phyloP scores from a whole-genome alignment of 2,113 vertebrate genomes.

The Apodemus sylvaticus region DNA sequence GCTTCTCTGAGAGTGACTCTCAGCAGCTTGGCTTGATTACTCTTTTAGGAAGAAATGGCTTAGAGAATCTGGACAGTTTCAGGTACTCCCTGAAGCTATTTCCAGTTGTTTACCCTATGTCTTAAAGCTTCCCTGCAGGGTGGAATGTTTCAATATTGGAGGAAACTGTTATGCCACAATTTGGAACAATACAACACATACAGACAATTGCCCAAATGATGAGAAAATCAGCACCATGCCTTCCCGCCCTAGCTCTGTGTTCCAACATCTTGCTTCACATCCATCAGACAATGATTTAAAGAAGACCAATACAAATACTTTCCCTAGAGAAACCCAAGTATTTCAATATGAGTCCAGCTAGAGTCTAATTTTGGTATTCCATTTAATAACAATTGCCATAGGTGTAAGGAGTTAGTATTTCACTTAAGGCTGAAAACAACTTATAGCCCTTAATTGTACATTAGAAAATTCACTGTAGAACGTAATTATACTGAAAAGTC shows the following conservation, averaged over 20 bases:
- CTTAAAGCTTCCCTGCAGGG: not conserved
- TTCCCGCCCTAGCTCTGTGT: not conserved
- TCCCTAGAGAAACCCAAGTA: not conserved
- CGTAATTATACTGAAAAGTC: not conserved
- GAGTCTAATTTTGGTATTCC: not conserved
- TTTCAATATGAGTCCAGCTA: not conserved
- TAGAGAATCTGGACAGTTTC: not conserved
- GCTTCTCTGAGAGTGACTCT: not conserved
- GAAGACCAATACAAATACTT: not conserved
- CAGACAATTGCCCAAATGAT: not conserved
- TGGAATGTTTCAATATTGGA: not conserved
- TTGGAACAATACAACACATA: not conserved
- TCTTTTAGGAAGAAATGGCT: not conserved
- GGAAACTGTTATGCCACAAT: not conserved
- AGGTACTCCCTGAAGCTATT: not conserved
- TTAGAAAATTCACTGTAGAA: not conserved
- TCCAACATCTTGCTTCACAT: not conserved
- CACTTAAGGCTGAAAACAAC: not conserved
- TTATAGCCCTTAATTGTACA: not conserved
- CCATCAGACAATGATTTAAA: not conserved
- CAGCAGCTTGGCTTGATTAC: not conserved
- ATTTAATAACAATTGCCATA: not conserved
- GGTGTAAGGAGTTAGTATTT: not conserved
- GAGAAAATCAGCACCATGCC: not conserved
- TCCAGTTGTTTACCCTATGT: not conserved